Conservation (phyloP, 2,888 invertebrate genomes). For the Diplolepis rosae region DNA sequence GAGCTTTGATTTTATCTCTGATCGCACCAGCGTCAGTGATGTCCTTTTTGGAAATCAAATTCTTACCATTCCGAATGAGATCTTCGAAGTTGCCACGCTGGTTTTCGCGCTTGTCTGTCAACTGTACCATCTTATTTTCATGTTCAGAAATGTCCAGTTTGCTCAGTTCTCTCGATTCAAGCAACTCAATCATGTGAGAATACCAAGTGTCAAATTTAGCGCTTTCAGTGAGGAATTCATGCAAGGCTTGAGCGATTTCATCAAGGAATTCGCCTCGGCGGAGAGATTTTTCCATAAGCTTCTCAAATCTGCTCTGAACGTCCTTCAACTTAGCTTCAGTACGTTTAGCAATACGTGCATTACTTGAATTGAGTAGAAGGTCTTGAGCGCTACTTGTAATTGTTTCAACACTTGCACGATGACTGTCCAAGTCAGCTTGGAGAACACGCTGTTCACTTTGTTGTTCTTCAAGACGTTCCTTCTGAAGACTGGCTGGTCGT, state of each 20-base stretch:
- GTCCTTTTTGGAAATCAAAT: constrained; percentile 87
- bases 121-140: constrained; percentile 76
- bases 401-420: constrained; percentile 89
- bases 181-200: constrained; percentile 81
- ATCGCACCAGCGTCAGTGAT: constrained; percentile 90
- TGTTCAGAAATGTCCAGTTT: constrained; percentile 81
- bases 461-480: constrained; percentile 92
- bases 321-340: constrained; percentile 93
- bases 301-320: constrained; percentile 89
- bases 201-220: constrained; percentile 84
- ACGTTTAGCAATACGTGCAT: constrained; percentile 90
- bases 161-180: constrained; percentile 83
- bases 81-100: constrained; percentile 80
- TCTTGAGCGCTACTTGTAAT: constrained; percentile 87
- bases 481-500: constrained; percentile 90
- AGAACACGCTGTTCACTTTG: constrained; percentile 89
- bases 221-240: constrained; percentile 62
- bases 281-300: constrained; percentile 85
- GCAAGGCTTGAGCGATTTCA: constrained; percentile 81
- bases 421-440: constrained; percentile 89
- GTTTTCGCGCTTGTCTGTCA: constrained; percentile 78
- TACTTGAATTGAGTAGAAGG: constrained; percentile 86
- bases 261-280: constrained; percentile 89
- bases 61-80: constrained; percentile 87
- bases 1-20: constrained; percentile 88